These are phyloP conservation scores for Coracopsis vasa DNA, from an alignment of 2,113 vertebrate genomes.

Conservation along the genomic window DNA sequence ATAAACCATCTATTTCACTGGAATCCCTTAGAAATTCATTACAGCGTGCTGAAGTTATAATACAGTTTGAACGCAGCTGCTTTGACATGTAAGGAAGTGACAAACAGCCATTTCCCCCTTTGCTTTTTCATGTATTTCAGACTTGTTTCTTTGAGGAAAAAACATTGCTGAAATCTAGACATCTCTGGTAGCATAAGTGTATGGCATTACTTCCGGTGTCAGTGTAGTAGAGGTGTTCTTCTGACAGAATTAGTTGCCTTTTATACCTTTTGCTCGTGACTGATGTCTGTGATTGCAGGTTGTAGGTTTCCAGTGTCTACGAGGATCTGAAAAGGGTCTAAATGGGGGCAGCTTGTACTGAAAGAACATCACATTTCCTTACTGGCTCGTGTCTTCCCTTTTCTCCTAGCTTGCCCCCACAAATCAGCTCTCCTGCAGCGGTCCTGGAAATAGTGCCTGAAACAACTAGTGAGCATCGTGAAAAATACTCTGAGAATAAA, in stretches of 20 bases:
- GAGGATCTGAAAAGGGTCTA: not conserved
- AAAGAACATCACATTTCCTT: not conserved
- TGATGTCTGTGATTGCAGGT: constrained; percentile 19
- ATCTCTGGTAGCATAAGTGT: constrained; percentile 2
- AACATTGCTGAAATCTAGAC: constrained; percentile 36
- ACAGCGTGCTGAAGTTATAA: constrained; percentile 43
- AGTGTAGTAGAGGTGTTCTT: constrained; percentile 30
- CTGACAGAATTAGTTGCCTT: constrained; percentile 56
- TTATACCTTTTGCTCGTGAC: constrained; percentile 3
- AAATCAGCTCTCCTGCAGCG: not conserved
- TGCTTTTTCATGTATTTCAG: constrained; percentile 55
- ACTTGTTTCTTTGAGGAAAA: constrained; percentile 57
- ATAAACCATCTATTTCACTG: constrained; percentile 56
- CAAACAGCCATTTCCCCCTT: constrained; percentile 37
- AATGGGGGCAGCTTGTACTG: not conserved
- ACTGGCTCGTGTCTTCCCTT: not conserved
- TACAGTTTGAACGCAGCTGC: constrained; percentile 47
- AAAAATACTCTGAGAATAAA: not conserved
- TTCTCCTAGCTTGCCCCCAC: not conserved
- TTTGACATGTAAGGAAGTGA: constrained; percentile 39
- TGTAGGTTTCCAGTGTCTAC: not conserved
- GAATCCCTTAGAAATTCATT: constrained; percentile 75
- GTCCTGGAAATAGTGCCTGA: not conserved
- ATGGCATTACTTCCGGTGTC: constrained; percentile 43
- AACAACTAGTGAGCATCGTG: not conserved